Evolutionary conservation across 30 jellyfish, hydroid and myxozoan species (phyloP), one percentile per base, ranked within the genome.

Genomic region (Nemopilema nomurai): DNA sequence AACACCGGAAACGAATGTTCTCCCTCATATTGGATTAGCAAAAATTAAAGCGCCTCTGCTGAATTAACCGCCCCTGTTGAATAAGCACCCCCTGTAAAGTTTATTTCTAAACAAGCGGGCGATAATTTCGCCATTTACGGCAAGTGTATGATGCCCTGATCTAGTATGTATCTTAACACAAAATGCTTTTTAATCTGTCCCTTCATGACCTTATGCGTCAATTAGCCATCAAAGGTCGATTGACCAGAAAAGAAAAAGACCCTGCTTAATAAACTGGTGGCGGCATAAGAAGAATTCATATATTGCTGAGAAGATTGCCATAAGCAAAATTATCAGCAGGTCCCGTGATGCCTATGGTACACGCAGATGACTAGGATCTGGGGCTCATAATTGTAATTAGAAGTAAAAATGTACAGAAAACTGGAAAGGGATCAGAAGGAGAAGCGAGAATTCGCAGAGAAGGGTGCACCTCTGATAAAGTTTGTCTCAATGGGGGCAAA

Each of bases 401-500:
- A 71, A 26, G 28, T 23, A 50, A n/a, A 8, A 28, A 71, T n/a
- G 28, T 8, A 8, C 25, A 31, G 41, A 28, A 27, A 23, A 13
- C 18, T 1, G n/a, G n/a, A n/a, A n/a, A n/a, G n/a, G n/a, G n/a
- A n/a, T n/a, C n/a, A n/a, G n/a, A n/a, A 23, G 51, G 9, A 67
- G n/a, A n/a, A n/a, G 23, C 33, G 21, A 24, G 23, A 76, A 32
- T 9, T 26, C 20, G 49, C 9, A 29, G 67, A 9, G 49, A 77
- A 53, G 77, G 41, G 57, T 53, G 87, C 49, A 9, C 26, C 30
- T 27, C 76, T 77, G 1, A 77, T 29, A 77, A 77, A 77, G 29
- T 77, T 77, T 21, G 87, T 69, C 91, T 28, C 50, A 18, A 0
- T 77, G 77, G 87, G 87, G 19, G 87, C 68, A 18, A 77, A 33